Base-by-base conservation (phyloP, 2,888 invertebrate genomes). In the Lamellibrachia columna region DNA sequence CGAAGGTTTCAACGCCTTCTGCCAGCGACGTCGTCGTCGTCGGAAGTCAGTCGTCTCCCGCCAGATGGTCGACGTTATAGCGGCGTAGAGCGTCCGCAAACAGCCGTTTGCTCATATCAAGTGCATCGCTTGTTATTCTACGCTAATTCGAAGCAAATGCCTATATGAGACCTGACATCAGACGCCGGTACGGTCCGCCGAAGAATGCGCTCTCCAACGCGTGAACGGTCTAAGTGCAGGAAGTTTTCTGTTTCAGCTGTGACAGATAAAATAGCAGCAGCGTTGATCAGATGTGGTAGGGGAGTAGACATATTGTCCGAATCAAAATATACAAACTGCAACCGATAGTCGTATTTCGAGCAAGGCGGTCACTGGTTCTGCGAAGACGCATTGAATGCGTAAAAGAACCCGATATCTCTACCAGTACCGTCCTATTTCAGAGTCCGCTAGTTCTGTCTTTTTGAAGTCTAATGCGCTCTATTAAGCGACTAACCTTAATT, bases 61-160 rank as follows among this genome's bases (percentile, higher is more conserved):
- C 58, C 75, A 75, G 75, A 75, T 75, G 75, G 15, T 75, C 75
- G 6, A 75, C 75, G 75, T 75, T 75, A 75, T 2, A 75, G 22
- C 75, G 75, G 75, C 75, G 15, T 6, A n/a, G 6, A 15, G 75
- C 22, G 75, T 22, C n/a, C 75, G 75, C 75, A 22, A 75, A 22
- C 75, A 75, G 75, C n/a, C 75, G 75, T 6, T 15, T 75, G 15
- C 75, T 75, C 75, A 75, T 75, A 75, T 75, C 75, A 75, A 75
- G 75, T 75, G 75, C 75, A 22, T 75, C 75, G 75, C 75, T 75
- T 75, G 75, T 75, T 75, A 75, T 75, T 75, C 75, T 75, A 75
- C 75, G 75, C 75, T 75, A 75, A 75, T 75, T 75, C 75, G 75
- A 75, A 75, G 75, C 75, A 75, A 75, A 75, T 75, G 75, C 75